Conservation (phyloP, 2,888 invertebrate species). For the Tenthredo amoena region DNA sequence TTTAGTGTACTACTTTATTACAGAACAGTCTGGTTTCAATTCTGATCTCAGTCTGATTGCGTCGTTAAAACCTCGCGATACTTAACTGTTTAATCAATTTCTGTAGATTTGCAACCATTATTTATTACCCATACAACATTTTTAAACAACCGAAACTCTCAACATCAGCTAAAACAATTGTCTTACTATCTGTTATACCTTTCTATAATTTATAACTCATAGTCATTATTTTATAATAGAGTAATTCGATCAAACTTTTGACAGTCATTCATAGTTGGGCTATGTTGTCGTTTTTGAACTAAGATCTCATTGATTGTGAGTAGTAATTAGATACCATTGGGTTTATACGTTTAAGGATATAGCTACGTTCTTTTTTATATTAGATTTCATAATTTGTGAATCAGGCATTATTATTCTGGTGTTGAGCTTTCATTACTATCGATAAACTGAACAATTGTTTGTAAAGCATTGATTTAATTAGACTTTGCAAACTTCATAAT, state of each 20-base stretch:
- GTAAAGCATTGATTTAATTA: constrained; percentile 18
- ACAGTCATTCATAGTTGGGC: background rate
- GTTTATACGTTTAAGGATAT: constrained; percentile 19
- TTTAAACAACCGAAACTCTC: background rate
- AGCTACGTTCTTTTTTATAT: background rate
- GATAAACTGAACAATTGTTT: constrained; percentile 12
- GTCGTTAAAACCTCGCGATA: background rate
- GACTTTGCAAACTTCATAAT: constrained; percentile 24
- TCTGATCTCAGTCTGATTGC: background rate
- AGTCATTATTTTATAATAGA: constrained; percentile 4
- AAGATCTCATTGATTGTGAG: constrained; percentile 23
- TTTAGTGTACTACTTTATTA: background rate
- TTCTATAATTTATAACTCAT: background rate
- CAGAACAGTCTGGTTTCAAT: background rate
- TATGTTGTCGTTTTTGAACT: background rate
- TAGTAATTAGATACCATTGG: background rate
- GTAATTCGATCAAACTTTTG: background rate
- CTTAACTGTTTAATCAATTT: constrained; percentile 16
- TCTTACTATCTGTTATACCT: background rate
- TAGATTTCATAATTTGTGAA: constrained; percentile 35
- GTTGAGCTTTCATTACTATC: constrained; percentile 24
- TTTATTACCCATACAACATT: background rate
- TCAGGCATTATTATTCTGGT: constrained; percentile 46
- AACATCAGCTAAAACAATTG: constrained; percentile 13
- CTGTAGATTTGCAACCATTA: constrained; percentile 9